These are phyloP conservation scores for Erinaceus europaeus DNA, from an alignment of 2,113 vertebrate species.

Conservation along the genomic window DNA sequence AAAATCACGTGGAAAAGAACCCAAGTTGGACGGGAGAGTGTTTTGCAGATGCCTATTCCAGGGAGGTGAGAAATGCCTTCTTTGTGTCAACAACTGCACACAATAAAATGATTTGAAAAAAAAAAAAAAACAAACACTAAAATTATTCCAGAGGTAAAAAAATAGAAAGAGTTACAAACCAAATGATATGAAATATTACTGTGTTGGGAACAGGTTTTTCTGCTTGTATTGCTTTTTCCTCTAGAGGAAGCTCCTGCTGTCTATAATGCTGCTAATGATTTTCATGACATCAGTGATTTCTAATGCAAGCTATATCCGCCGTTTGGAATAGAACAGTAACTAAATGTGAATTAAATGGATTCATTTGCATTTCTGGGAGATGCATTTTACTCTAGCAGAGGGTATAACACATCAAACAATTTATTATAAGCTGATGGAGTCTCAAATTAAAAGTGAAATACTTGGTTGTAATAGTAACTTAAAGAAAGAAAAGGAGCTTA, in stretches of 20 bases:
- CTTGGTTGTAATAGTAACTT: neutral
- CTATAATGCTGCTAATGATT: slow-evolving; percentile 17
- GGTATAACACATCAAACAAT: neutral
- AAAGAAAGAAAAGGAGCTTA: neutral
- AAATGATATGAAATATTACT: neutral
- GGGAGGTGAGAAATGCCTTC: no score
- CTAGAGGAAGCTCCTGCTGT: neutral
- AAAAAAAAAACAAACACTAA: no score
- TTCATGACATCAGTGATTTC: slow-evolving; percentile 33
- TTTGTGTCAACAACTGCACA: no score
- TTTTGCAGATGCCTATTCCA: no score
- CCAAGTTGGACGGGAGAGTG: no score
- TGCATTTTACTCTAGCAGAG: slow-evolving; percentile 10
- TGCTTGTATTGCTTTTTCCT: neutral
- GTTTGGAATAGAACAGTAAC: slow-evolving; percentile 32
- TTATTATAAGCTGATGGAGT: neutral
- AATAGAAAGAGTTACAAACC: neutral
- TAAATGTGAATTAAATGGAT: slow-evolving; percentile 36
- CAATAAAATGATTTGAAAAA: no score
- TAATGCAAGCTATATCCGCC: neutral
- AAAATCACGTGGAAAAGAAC: no score
- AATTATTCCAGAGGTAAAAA: neutral
- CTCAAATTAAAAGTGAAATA: neutral
- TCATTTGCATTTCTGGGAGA: slow-evolving; percentile 39
- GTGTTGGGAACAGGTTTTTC: neutral